Base-by-base conservation (phyloP, 2,113 vertebrate species). In the Hystrix cristata region DNA sequence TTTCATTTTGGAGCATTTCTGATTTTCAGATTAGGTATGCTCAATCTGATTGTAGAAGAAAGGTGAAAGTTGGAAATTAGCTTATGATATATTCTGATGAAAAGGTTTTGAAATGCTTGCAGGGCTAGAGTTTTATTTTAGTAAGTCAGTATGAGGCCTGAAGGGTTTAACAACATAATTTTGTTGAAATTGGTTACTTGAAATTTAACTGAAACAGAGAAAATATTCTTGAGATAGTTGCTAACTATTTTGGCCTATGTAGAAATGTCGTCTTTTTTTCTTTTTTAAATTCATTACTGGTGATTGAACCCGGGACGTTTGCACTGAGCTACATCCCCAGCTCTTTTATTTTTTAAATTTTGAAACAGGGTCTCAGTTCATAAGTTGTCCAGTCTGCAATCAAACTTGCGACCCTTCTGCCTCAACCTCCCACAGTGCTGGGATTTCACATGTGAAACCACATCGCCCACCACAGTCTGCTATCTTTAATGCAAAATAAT, bases 161-260 rank as follows among this genome's bases (percentile, higher is more conserved):
- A 96, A n/a, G 38, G 5, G 9, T 91, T 88, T 87, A 92, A 53
- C 59, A 78, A 79, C 46, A 85, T 9, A 85, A 46, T 55, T 90
- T 71, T 71, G n/a, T 90, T 94, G 69, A 87, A 31, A 55, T 78
- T 92, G 27, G 10, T 92, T 95, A n/a, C 88, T 91, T 96, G 60
- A 48, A 89, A 55, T 85, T 53, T 92, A 5, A 65, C 38, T 69
- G 43, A 57, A 95, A 85, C 46, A 93, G 69, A 69, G 27, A 92
- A 93, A 93, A 43, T 65, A 38, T n/a, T 90, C 72, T 90, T 62
- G 85, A 87, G 19, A 9, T 62, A 62, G 31, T 78, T 90, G 67
- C 71, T 78, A 91, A 67, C 51, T 69, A 0, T 55, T 96, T 34
- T 90, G 46, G 48, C 34, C 29, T 92, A 53, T 43, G 16, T 74